Conservation (phyloP, 1,140 invertebrate genomes). For the Tenebrio molitor region DNA sequence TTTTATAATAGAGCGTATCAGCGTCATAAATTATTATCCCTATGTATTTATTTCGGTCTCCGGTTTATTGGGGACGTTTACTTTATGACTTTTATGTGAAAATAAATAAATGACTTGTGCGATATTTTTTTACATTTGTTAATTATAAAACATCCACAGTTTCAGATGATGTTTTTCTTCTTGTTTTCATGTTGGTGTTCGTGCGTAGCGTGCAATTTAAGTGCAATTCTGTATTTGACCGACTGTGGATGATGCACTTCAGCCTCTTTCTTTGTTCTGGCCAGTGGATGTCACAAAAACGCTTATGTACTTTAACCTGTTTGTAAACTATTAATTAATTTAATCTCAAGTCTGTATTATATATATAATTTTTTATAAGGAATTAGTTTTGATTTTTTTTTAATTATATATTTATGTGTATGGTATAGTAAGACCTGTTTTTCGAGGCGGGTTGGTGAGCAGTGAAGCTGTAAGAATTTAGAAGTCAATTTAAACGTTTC, state of each 20-base stretch:
- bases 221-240: slow-evolving; percentile 33
- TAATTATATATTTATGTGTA: slow-evolving; percentile 21
- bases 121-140: slow-evolving; percentile 50
- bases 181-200: slow-evolving; percentile 11
- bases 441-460: slow-evolving; percentile 48
- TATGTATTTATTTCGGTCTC: slow-evolving; percentile 54
- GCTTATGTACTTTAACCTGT: slow-evolving; percentile 31
- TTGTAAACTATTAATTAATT: slow-evolving; percentile 6
- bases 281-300: slow-evolving; percentile 31
- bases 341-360: slow-evolving; percentile 35
- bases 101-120: slow-evolving; percentile 49
- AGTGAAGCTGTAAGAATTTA: slow-evolving; percentile 53
- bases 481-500: slow-evolving; percentile 55
- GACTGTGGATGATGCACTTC: slow-evolving; percentile 24
- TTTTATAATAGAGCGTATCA: slow-evolving; percentile 53
- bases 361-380: slow-evolving; percentile 16
- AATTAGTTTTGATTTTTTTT: slow-evolving; percentile 30
- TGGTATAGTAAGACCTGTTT: slow-evolving; percentile 16
- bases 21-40: slow-evolving; percentile 52
- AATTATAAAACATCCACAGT: slow-evolving; percentile 24
- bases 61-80: slow-evolving; percentile 46
- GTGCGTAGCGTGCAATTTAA: slow-evolving; percentile 36
- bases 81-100: slow-evolving; percentile 52
- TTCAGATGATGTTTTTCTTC: too few relatives aligned
- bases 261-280: slow-evolving; percentile 2